Percentiles rank a stretch among this genome's conserved stretches.
These are phyloP conservation scores for Siniperca undulata DNA, from an alignment of 2,797 vertebrate genomes.

Conservation along the genomic window DNA sequence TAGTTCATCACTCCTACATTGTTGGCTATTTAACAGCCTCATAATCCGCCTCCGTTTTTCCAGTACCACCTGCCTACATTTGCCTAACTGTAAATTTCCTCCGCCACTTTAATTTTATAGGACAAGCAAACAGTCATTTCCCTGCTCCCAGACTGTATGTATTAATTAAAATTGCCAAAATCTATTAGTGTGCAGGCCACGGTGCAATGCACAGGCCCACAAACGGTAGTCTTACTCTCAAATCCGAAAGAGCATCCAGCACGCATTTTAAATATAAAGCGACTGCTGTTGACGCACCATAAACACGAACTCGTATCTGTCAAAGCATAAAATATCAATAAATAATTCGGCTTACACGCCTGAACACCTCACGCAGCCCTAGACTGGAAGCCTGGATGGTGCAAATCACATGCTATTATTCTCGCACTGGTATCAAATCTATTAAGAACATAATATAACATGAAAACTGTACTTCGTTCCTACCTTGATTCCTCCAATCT, in stretches of 20 bases:
- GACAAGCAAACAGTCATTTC: conserved; percentile 30
- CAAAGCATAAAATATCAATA: conserved; percentile 70
- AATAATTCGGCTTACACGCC: conserved; percentile 72
- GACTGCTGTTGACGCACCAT: conserved; percentile 65
- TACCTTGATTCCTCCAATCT: conserved; percentile 86
- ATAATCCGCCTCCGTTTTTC: conserved; percentile 18
- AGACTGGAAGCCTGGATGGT: conserved; percentile 38
- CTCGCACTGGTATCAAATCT: conserved; percentile 49
- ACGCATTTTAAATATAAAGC: conserved; percentile 63
- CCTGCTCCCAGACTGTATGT: conserved; percentile 7
- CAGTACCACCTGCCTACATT: conserved; percentile 26
- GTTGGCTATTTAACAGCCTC: conserved; percentile 19
- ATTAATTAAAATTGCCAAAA: conserved; percentile 50
- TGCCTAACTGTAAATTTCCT: not conserved
- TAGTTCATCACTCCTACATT: not conserved
- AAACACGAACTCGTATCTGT: conserved; percentile 67
- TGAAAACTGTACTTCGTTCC: conserved; percentile 67
- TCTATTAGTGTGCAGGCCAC: conserved; percentile 54
- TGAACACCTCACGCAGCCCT: conserved; percentile 53
- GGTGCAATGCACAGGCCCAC: conserved; percentile 51
- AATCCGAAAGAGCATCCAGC: conserved; percentile 38
- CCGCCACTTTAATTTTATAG: conserved; percentile 10
- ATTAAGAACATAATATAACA: conserved; percentile 48
- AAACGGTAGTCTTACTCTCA: conserved; percentile 19
- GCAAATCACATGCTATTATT: conserved; percentile 52